A percentile compares a stretch with the other conserved stretches of the same genome.
These are phyloP conservation scores for Parauchenoglanis punctatus DNA, from an alignment of 2,797 vertebrate genomes.

Conservation along the genomic window DNA sequence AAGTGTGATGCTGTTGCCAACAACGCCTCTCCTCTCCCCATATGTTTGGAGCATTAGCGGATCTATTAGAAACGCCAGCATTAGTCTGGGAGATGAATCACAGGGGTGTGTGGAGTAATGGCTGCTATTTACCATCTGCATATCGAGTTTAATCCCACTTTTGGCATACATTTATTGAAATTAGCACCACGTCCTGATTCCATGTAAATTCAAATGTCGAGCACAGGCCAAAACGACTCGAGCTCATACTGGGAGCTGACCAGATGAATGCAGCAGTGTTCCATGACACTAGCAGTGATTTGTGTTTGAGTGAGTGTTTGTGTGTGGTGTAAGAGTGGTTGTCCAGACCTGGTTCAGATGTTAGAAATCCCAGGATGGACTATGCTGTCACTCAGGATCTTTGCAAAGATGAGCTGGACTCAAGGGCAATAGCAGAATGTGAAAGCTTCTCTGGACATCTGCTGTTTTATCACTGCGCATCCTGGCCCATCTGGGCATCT, in stretches of 20 bases:
- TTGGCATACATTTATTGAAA: conserved; percentile 17
- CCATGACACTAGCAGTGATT: not conserved
- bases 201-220: not conserved
- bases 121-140: conserved; percentile 39
- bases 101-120: conserved; percentile 33
- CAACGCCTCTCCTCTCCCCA: conserved; percentile 30
- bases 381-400: conserved; percentile 15
- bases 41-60: conserved; percentile 44
- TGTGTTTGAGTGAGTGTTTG: not conserved
- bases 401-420: conserved; percentile 28
- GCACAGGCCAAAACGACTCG: not conserved
- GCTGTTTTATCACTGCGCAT: conserved; percentile 67
- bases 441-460: conserved; percentile 70
- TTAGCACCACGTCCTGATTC: not conserved
- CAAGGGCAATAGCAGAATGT: conserved; percentile 50
- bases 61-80: conserved; percentile 43
- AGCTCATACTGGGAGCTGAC: not conserved
- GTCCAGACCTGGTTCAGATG: not conserved
- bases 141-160: conserved; percentile 21
- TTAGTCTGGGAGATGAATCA: conserved; percentile 48
- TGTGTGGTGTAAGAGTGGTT: not conserved
- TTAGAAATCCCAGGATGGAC: not conserved
- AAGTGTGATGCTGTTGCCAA: conserved; percentile 34
- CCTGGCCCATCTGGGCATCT: conserved; percentile 69
- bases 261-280: conserved; percentile 14